Percentiles rank a stretch among this genome's conserved stretches.
Conservation (phyloP, 2,888 invertebrate genomes). For the Ichneumon xanthorius region DNA sequence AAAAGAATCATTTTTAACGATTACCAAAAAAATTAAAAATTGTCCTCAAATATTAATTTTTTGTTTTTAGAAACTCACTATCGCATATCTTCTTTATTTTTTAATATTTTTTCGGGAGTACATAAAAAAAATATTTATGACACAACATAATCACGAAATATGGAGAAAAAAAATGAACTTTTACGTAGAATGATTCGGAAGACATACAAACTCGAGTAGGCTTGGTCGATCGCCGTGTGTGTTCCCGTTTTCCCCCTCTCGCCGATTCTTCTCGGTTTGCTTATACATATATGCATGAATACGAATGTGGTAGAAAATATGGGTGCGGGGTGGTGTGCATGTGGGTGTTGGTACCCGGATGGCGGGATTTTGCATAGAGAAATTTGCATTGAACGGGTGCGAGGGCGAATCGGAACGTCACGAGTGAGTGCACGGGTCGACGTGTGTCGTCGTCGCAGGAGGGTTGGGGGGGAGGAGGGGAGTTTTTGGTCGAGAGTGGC, state of each 20-base stretch:
- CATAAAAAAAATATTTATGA: neutral
- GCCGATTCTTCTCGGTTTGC: neutral
- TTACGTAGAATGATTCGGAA: slow-evolving; percentile 4
- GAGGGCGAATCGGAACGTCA: slow-evolving; percentile 64
- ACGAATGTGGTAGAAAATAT: slow-evolving; percentile 1
- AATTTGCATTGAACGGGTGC: slow-evolving; percentile 79
- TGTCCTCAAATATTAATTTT: too few relatives aligned
- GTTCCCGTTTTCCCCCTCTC: neutral
- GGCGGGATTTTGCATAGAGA: slow-evolving; percentile 75
- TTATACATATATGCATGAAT: slow-evolving; percentile 16
- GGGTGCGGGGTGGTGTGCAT: slow-evolving; percentile 32
- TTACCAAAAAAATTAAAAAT: too few relatives aligned
- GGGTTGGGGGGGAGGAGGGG: neutral
- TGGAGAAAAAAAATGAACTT: neutral
- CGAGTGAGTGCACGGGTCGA: slow-evolving; percentile 68
- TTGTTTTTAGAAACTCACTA: slow-evolving; percentile 4
- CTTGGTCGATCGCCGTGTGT: slow-evolving; percentile 1
- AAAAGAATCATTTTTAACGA: too few relatives aligned
- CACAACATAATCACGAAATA: neutral
- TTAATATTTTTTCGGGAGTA: neutral
- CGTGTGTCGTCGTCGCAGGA: slow-evolving; percentile 55
- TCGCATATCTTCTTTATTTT: neutral
- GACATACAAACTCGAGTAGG: slow-evolving; percentile 15
- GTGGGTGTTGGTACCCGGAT: slow-evolving; percentile 70
- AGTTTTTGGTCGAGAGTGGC: neutral